Evolutionary conservation across 2,797 vertebrate genomes (phyloP), one percentile per base, ranked within the genome.

Genomic region (Amazona finschi): DNA sequence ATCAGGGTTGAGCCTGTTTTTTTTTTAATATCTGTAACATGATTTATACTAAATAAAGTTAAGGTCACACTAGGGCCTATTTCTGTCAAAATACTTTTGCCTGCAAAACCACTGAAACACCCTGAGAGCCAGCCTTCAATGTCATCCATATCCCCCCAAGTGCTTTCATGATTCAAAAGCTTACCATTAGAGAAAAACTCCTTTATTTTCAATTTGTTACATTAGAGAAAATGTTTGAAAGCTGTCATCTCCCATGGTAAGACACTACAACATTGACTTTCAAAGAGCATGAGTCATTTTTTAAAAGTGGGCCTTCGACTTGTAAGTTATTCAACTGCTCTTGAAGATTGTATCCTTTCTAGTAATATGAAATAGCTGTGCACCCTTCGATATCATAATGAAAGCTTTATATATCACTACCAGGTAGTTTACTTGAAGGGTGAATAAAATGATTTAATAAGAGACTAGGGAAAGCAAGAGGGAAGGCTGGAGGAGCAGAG

Each of bases 171-270:
- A 60, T 84, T 95, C 65, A 80, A 71, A 90, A 84, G 22, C 55
- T 89, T 87, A 53, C 15, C 22, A 28, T 89, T 89, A 87, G 60
- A 93, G 49, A 79, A 33, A 70, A 64, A 4, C 30, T 88, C 36
- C 69, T 87, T 85, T 95, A 80, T 92, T 89, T 90, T 89, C 50
- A 39, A 31, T 91, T 78, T 88, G 52, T 87, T 85, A 47, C 55
- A 43, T 80, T 39, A 69, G 39, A 80, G 39, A 52, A 80, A 94
- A 66, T 50, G 20, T 83, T 95, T 94, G 79, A 91, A 96, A 91
- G 25, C 50, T 76, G 46, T 72, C 39, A 18, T 91, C 47, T 94
- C 39, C 43, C 53, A 52, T 53, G 58, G 70, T 91, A 95, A 81
- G 53, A 47, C 66, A 78, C 58, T 62, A 58, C 65, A 93, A 65